Evolutionary conservation across 1,140 invertebrate genomes (phyloP).

Genomic region (Drosophila navojoa): DNA sequence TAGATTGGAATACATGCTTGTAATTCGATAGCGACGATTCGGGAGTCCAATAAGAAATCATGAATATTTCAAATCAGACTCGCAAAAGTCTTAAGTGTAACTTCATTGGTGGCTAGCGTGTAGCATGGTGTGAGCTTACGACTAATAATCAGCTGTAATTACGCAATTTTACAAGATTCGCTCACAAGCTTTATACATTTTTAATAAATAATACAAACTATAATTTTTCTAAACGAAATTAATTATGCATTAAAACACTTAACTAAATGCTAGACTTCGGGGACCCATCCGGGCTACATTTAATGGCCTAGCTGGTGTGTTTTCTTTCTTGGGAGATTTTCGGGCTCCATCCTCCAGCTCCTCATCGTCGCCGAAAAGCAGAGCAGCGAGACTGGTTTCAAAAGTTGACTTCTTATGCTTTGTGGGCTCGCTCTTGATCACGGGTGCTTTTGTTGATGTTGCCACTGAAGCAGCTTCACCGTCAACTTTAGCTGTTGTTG

Average conservation of each 20-base stretch:
- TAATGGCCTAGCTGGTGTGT: constrained; percentile 53
- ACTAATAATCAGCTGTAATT: constrained; percentile 59
- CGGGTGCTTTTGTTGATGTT: constrained; percentile 42
- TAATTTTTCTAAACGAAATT: constrained; percentile 62
- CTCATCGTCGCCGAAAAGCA: constrained; percentile 79
- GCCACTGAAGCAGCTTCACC: not conserved
- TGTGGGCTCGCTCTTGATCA: constrained; percentile 35
- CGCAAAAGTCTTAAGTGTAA: constrained; percentile 68
- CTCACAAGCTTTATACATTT: constrained; percentile 39
- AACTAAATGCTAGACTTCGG: constrained; percentile 63
- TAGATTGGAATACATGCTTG: constrained; percentile 37
- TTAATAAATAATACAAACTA: constrained; percentile 73
- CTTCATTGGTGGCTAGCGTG: constrained; percentile 46
- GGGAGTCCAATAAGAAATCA: constrained; percentile 83
- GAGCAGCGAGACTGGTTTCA: constrained; percentile 75
- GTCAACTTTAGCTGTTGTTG: not conserved
- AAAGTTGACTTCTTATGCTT: constrained; percentile 68
- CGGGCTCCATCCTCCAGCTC: constrained; percentile 65
- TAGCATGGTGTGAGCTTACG: constrained; percentile 40
- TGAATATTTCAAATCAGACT: constrained; percentile 79
- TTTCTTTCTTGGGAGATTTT: constrained; percentile 36
- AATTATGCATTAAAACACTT: constrained; percentile 16
- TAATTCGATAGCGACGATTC: constrained; percentile 71
- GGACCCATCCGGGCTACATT: constrained; percentile 78
- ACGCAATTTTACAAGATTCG: constrained; percentile 60